Conservation (phyloP, 2,797 vertebrate genomes). For the Sebastes itinus region DNA sequence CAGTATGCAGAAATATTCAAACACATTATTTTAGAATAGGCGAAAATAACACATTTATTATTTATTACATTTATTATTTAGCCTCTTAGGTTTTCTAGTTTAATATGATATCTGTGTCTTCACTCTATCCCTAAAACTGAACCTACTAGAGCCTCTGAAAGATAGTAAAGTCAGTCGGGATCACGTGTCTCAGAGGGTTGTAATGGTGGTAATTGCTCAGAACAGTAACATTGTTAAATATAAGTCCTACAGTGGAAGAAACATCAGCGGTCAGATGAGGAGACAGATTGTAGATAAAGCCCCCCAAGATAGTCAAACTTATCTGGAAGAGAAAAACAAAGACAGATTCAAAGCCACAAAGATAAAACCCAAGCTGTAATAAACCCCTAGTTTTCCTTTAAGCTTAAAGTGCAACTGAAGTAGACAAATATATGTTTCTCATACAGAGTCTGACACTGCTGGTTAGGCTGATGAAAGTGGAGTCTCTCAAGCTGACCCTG, state of each 20-base stretch:
- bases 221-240: neutral
- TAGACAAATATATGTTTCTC: neutral
- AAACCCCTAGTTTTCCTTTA: neutral
- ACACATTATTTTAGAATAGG: no score
- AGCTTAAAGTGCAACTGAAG: neutral
- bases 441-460: neutral
- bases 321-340: neutral
- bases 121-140: neutral
- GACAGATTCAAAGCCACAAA: neutral
- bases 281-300: neutral
- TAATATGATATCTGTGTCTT: neutral
- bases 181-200: neutral
- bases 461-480: neutral
- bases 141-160: neutral
- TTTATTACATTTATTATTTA: no score
- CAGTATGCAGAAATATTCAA: no score
- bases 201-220: neutral
- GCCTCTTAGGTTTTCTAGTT: no score
- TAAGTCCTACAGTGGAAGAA: neutral
- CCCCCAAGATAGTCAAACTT: neutral
- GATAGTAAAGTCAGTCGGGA: neutral
- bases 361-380: neutral
- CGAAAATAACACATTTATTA: no score
- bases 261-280: neutral
- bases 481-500: slow-evolving; percentile 5